phyloP scores from a whole-genome alignment of 2,113 vertebrate species.

The Leucosticte australis region DNA sequence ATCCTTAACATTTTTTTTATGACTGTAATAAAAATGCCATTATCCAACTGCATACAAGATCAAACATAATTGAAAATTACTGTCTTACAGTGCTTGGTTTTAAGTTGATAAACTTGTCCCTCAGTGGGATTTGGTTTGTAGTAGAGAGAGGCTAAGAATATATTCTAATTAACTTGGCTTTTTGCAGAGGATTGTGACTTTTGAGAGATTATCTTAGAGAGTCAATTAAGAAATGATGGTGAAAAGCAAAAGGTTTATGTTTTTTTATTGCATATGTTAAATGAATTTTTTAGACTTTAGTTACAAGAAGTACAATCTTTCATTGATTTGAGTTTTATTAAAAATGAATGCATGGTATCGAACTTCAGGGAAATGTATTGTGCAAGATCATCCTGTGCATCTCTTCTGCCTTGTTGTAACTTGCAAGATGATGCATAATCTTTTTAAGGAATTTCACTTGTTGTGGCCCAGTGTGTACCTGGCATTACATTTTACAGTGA shows the following conservation, averaged over 20 bases:
- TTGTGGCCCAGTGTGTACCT: conserved; percentile 11
- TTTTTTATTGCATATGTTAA: not conserved
- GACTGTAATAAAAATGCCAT: not conserved
- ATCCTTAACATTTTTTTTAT: not conserved
- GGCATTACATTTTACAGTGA: not conserved
- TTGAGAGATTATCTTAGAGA: not conserved
- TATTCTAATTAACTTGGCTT: not conserved
- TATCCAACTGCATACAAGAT: not conserved
- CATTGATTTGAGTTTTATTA: not conserved
- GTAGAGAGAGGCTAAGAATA: not conserved
- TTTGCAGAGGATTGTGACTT: not conserved
- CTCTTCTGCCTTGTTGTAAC: conserved; percentile 7
- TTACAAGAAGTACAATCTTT: not conserved
- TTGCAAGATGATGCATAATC: conserved; percentile 1
- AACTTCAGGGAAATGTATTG: not conserved
- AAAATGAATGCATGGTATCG: not conserved
- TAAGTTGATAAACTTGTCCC: not conserved
- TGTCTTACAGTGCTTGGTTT: not conserved
- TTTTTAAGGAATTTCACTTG: conserved; percentile 33
- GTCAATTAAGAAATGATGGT: not conserved
- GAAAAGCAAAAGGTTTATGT: not conserved
- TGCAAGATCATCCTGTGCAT: not conserved
- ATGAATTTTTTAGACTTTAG: not conserved
- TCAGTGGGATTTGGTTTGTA: not conserved
- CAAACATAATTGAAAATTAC: not conserved